phyloP scores from a whole-genome alignment of 2,797 vertebrate genomes.

The Onychomys leucogaster region DNA sequence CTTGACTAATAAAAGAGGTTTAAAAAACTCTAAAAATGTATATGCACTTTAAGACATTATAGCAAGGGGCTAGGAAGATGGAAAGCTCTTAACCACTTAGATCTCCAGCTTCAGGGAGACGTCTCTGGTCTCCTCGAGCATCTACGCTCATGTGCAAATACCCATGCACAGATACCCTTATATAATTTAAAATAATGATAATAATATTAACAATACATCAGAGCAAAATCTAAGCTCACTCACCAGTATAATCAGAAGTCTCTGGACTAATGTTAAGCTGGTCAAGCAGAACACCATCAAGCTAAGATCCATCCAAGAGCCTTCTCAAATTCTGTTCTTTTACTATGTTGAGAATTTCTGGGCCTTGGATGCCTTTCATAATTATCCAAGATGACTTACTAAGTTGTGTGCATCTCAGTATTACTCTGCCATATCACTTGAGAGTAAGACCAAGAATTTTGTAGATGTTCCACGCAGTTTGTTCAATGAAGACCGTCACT shows the following conservation, averaged over 20 bases:
- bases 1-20: background rate
- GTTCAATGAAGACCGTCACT: background rate
- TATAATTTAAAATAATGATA: background rate
- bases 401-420: background rate
- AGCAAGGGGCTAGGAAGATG: background rate
- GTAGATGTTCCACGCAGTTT: background rate
- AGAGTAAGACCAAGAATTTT: background rate
- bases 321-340: constrained; percentile 19
- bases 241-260: background rate
- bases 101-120: background rate
- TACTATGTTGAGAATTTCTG: background rate
- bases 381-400: background rate
- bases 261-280: background rate
- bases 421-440: background rate
- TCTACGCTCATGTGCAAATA: background rate
- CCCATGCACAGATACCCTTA: background rate
- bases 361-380: background rate
- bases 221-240: background rate
- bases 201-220: background rate
- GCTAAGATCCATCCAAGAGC: background rate
- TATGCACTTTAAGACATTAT: background rate
- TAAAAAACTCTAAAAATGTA: background rate
- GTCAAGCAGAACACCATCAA: background rate
- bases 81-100: background rate
- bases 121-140: background rate